phyloP scores from a whole-genome alignment of 2,113 vertebrate species.

The Chionomys nivalis region DNA sequence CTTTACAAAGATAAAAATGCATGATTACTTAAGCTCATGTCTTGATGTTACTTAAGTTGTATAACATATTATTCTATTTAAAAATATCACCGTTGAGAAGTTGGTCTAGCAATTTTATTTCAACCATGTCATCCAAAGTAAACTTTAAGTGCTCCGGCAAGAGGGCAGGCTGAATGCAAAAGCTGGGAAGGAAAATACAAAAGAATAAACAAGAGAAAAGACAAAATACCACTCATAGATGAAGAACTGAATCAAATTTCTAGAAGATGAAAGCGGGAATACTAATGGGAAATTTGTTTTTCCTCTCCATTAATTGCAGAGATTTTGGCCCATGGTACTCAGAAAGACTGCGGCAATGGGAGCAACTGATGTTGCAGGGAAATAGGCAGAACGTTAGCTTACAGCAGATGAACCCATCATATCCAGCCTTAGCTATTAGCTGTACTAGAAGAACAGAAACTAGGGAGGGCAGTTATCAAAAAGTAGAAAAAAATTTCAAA shows the following conservation, averaged over 20 bases:
- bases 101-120: slow-evolving; percentile 52
- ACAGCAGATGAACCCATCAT: background rate
- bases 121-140: slow-evolving; percentile 56
- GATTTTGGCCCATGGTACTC: background rate
- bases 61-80: slow-evolving; percentile 59
- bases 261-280: slow-evolving; percentile 42
- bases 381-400: background rate
- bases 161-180: slow-evolving; percentile 39
- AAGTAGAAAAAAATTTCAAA: slow-evolving; percentile 20
- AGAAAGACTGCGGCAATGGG: background rate
- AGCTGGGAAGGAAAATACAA: slow-evolving; percentile 56
- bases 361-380: background rate
- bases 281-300: background rate
- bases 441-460: background rate
- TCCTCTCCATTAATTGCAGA: slow-evolving; percentile 24
- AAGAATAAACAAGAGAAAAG: slow-evolving; percentile 53
- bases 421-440: slow-evolving; percentile 13
- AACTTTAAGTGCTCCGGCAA: slow-evolving; percentile 60
- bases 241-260: background rate
- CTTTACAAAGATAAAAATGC: slow-evolving; percentile 66
- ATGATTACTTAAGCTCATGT: slow-evolving; percentile 45
- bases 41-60: slow-evolving; percentile 58
- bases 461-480: slow-evolving; percentile 1
- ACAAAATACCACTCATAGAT: slow-evolving; percentile 9
- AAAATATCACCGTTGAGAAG: slow-evolving; percentile 55